These are phyloP conservation scores for Hirundo rustica DNA, from an alignment of 2,797 vertebrate species.

Conservation along the genomic window DNA sequence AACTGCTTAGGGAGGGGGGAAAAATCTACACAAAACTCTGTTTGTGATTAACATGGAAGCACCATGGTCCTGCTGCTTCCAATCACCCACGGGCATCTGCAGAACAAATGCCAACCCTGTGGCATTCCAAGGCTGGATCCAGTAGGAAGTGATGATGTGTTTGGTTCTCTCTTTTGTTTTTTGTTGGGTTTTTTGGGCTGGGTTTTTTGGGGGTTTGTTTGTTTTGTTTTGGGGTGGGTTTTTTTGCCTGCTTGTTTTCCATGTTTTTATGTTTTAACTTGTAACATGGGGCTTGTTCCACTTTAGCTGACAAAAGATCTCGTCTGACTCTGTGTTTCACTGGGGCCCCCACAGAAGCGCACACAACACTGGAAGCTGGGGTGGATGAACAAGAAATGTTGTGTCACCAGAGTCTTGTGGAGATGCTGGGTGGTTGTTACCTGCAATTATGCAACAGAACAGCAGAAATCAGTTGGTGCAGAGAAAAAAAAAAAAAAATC, in stretches of 20 bases:
- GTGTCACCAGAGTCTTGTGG: neutral
- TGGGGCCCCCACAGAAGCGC: neutral
- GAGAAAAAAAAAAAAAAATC: neutral
- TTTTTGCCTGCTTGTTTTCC: neutral
- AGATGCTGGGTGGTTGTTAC: neutral
- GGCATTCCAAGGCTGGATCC: neutral
- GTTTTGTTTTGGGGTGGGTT: neutral
- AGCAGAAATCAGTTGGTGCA: neutral
- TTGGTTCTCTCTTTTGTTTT: neutral
- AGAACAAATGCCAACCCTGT: neutral
- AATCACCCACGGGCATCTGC: neutral
- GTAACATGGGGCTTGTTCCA: neutral
- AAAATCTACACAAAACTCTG: neutral
- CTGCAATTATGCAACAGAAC: neutral
- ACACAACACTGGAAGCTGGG: neutral
- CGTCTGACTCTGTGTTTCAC: neutral
- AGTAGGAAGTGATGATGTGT: conserved; percentile 4
- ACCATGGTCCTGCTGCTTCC: neutral
- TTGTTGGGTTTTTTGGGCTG: too few species aligned
- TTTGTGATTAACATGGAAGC: neutral
- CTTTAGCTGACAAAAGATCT: neutral
- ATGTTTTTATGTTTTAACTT: neutral
- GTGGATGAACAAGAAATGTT: neutral
- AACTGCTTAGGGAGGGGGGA: conserved; percentile 6
- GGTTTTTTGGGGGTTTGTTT: too few species aligned